A percentile compares a stretch with the other conserved stretches of the same genome.
Conservation (phyloP, 2,888 invertebrate genomes). For the Agriotes lineatus region DNA sequence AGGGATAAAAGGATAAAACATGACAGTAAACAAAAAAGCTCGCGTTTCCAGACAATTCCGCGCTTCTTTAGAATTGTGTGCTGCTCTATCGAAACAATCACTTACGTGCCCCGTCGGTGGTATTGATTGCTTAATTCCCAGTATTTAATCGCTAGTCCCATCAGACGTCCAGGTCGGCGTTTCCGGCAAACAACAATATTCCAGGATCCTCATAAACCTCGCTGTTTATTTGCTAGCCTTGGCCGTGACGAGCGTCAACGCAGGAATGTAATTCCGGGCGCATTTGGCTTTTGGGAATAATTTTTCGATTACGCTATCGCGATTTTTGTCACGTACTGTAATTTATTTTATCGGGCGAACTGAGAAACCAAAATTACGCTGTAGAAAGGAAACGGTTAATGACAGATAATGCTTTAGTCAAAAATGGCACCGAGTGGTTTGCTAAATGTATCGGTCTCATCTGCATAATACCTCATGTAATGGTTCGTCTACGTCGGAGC, state of each 20-base stretch:
- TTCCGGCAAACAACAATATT: neutral
- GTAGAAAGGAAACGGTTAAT: slow-evolving; percentile 21
- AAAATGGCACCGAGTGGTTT: neutral
- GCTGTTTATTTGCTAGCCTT: neutral
- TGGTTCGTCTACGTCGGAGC: too few relatives aligned
- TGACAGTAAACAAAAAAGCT: slow-evolving; percentile 1
- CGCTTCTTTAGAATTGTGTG: neutral
- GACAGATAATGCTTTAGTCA: neutral
- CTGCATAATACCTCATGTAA: neutral
- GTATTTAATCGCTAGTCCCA: neutral
- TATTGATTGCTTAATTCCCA: slow-evolving; percentile 7
- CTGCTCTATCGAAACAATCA: neutral
- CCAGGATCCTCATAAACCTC: neutral
- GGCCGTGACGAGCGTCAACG: neutral
- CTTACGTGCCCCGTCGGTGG: neutral
- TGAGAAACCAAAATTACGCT: slow-evolving; percentile 12
- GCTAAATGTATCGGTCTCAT: neutral
- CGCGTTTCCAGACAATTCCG: too few relatives aligned
- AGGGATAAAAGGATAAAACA: slow-evolving; percentile 5
- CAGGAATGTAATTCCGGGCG: neutral
- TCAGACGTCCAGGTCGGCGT: neutral
- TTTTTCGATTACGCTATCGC: slow-evolving; percentile 11
- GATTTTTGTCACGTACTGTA: slow-evolving; percentile 22
- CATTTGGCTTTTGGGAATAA: slow-evolving; percentile 16
- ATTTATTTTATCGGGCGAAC: slow-evolving; percentile 21